Conservation (phyloP, 2,113 vertebrate species). For the Craseonycteris thonglongyai region DNA sequence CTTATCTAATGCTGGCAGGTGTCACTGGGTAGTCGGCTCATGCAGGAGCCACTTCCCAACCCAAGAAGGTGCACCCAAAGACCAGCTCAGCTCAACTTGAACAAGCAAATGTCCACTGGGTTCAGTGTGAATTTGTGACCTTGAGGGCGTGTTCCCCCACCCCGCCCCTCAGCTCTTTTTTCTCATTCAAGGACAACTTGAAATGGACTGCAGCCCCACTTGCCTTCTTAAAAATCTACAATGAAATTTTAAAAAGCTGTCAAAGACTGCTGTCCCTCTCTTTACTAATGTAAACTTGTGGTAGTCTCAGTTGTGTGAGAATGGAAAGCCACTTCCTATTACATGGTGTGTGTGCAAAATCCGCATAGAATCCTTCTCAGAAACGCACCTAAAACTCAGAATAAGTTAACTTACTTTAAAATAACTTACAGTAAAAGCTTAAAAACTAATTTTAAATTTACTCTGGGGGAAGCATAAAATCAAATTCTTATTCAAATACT, state of each 20-base stretch:
- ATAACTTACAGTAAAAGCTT: neutral
- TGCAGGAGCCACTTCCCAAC: neutral
- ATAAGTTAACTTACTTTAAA: neutral
- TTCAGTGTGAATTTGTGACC: neutral
- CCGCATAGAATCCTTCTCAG: neutral
- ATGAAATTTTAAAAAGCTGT: neutral
- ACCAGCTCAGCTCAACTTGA: neutral
- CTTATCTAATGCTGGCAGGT: neutral
- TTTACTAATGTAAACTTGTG: neutral
- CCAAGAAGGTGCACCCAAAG: neutral
- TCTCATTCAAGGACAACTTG: neutral
- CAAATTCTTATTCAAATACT: constrained; percentile 4
- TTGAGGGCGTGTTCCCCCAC: neutral
- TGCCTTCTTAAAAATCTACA: neutral
- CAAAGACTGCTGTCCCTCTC: neutral
- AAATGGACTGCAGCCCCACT: neutral
- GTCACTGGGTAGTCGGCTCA: neutral
- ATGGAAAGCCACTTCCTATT: neutral
- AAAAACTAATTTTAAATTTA: constrained; percentile 16
- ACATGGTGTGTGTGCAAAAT: neutral
- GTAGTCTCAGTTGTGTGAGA: neutral
- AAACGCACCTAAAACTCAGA: neutral
- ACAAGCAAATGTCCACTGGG: neutral
- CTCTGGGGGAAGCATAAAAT: neutral
- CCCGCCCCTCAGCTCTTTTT: no score